Evolutionary conservation across 2,113 vertebrate genomes (phyloP).

Genomic region (Anhinga anhinga): DNA sequence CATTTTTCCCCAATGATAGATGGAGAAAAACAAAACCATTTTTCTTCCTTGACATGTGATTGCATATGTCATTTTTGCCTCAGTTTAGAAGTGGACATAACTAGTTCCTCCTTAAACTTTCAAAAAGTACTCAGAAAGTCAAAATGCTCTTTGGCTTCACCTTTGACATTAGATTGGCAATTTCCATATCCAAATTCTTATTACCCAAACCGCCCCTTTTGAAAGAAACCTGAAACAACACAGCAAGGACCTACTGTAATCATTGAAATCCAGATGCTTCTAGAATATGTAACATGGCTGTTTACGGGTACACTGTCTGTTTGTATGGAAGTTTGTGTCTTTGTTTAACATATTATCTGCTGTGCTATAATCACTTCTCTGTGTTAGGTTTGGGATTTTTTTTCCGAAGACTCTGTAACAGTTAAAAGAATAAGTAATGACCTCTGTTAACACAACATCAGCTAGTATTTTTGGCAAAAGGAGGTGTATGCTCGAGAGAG

Average conservation of each 20-base stretch:
- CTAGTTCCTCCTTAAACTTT: not conserved
- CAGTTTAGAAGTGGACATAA: not conserved
- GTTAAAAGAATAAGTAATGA: not conserved
- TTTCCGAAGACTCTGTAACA: not conserved
- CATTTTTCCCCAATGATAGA: not conserved
- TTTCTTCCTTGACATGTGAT: not conserved
- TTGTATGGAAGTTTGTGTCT: not conserved
- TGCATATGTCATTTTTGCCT: not conserved
- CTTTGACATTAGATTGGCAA: not conserved
- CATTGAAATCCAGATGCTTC: not conserved
- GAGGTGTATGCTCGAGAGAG: not conserved
- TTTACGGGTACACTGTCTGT: accelerated
- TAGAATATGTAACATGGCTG: not conserved
- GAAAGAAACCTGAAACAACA: not conserved
- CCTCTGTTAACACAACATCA: not conserved
- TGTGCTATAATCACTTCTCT: not conserved
- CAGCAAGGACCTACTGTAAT: not conserved
- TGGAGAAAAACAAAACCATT: not conserved
- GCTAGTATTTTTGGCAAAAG: not conserved
- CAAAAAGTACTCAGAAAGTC: not conserved
- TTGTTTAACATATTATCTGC: not conserved
- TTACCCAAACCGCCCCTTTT: not conserved
- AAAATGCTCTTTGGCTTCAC: not conserved
- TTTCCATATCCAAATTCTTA: not conserved
- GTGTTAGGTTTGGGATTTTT: accelerated